Conservation (phyloP, 2,797 vertebrate species). For the Erethizon dorsatum region DNA sequence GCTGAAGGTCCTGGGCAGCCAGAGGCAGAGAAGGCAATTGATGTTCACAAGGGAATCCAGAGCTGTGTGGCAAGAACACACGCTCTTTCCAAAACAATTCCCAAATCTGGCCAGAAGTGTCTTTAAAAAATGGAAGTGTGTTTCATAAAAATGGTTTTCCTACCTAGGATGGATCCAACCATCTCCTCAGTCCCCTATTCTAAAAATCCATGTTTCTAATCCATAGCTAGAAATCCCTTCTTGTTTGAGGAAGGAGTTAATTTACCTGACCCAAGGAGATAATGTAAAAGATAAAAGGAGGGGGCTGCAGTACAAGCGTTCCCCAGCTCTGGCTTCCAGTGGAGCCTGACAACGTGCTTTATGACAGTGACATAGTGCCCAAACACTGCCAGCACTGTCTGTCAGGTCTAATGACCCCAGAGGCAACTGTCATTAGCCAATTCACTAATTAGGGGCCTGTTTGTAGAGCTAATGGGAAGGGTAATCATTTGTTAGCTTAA, state of each 20-base stretch:
- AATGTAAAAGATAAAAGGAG: neutral
- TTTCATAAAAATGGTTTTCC: neutral
- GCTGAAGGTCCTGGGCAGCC: neutral
- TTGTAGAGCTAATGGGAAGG: conserved; percentile 69
- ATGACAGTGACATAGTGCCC: neutral
- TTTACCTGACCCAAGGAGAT: neutral
- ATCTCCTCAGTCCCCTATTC: neutral
- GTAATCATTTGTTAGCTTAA: conserved; percentile 74
- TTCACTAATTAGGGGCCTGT: conserved; percentile 75
- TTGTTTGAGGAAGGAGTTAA: neutral
- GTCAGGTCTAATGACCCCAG: conserved; percentile 72
- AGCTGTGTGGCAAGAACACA: neutral
- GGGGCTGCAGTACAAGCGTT: neutral
- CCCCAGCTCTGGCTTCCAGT: neutral
- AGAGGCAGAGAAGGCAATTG: neutral
- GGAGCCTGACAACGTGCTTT: neutral
- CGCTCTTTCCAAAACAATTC: neutral
- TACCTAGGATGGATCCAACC: neutral
- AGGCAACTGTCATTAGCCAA: conserved; percentile 71
- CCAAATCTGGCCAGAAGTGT: neutral
- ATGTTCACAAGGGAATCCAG: neutral
- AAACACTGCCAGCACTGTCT: neutral
- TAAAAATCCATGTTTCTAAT: neutral
- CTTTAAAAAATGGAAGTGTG: neutral
- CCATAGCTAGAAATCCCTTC: neutral